Conservation (phyloP, 2,888 invertebrate genomes). For the Nymphalis urticae region DNA sequence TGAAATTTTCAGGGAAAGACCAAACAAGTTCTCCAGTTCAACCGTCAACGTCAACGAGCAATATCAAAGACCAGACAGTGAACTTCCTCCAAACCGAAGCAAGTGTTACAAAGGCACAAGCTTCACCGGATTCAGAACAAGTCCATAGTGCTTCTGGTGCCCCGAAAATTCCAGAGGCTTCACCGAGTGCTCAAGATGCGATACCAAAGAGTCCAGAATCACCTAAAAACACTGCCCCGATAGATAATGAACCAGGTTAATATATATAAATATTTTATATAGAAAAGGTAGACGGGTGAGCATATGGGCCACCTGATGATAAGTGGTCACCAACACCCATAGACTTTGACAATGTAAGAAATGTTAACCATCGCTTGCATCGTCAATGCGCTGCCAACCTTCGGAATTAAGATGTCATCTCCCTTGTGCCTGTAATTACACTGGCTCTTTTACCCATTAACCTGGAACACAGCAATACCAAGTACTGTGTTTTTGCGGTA, state of each 20-base stretch:
- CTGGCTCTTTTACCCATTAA: too few relatives aligned
- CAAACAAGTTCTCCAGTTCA: slow-evolving; percentile 36
- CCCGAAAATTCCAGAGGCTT: background rate
- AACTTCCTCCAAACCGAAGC: slow-evolving; percentile 58
- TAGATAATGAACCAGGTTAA: background rate
- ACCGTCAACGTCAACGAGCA: slow-evolving; percentile 56
- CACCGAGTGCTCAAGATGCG: background rate
- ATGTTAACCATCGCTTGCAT: too few relatives aligned
- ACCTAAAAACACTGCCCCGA: background rate
- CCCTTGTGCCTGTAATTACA: too few relatives aligned
- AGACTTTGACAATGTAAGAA: too few relatives aligned
- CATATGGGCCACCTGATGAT: too few relatives aligned
- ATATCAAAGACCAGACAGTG: slow-evolving; percentile 53
- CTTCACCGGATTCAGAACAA: background rate
- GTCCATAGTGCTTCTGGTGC: background rate
- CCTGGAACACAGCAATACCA: too few relatives aligned
- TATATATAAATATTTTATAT: too few relatives aligned
- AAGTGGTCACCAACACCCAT: too few relatives aligned
- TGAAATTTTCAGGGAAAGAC: slow-evolving; percentile 28
- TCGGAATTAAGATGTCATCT: too few relatives aligned
- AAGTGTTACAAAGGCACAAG: background rate
- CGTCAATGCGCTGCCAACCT: too few relatives aligned
- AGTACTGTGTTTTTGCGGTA: too few relatives aligned
- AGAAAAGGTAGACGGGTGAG: too few relatives aligned
- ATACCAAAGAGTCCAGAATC: slow-evolving; percentile 21